A percentile compares a stretch with the other conserved stretches of the same genome.
These are phyloP conservation scores for Standfussiana lucernea DNA, from an alignment of 2,888 invertebrate species.

Conservation along the genomic window DNA sequence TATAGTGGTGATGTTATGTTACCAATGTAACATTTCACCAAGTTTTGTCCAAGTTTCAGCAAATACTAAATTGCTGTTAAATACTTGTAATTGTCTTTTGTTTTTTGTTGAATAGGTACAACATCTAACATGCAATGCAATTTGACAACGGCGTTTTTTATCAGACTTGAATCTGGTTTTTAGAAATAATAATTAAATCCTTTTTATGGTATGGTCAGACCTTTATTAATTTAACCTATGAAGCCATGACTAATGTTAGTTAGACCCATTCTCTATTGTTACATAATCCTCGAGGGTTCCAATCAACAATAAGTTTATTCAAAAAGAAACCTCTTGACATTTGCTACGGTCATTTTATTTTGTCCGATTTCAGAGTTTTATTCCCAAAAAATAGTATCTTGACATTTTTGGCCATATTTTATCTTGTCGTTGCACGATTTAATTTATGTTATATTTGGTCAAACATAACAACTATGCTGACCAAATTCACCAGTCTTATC, in stretches of 20 bases:
- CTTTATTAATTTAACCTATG: not conserved
- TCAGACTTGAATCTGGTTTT: not conserved
- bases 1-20: too few relatives aligned
- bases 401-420: not conserved
- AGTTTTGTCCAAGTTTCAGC: not conserved
- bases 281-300: fast-evolving
- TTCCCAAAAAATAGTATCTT: not conserved
- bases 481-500: not conserved
- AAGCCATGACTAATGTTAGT: not conserved
- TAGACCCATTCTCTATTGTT: not conserved
- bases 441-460: not conserved
- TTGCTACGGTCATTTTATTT: not conserved
- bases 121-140: not conserved
- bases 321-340: not conserved
- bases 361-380: not conserved
- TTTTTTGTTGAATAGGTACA: not conserved
- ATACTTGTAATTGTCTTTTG: not conserved
- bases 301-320: not conserved
- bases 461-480: not conserved
- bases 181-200: not conserved
- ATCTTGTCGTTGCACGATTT: not conserved
- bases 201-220: not conserved
- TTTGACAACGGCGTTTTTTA: not conserved
- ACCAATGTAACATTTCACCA: not conserved
- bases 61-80: not conserved